A percentile compares a stretch with the other conserved stretches of the same genome.
Conservation (phyloP, 2,113 vertebrate species). For the Microcebus ravelobensis region DNA sequence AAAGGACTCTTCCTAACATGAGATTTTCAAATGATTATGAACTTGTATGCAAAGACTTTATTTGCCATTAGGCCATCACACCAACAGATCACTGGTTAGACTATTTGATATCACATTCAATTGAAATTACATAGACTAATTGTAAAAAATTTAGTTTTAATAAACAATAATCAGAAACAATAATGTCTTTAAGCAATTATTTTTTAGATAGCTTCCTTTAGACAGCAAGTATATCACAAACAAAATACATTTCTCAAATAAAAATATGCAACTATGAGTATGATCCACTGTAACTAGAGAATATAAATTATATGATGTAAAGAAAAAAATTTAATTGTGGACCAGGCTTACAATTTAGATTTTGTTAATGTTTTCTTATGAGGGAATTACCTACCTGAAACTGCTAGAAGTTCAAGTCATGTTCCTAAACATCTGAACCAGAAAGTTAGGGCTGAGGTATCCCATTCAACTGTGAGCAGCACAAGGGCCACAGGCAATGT, state of each 20-base stretch:
- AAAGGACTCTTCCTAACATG: slow-evolving; percentile 85
- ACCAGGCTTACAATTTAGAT: slow-evolving; percentile 39
- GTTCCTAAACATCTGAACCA: slow-evolving; percentile 42
- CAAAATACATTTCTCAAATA: slow-evolving; percentile 45
- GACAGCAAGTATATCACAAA: slow-evolving; percentile 55
- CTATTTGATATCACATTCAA: slow-evolving; percentile 52
- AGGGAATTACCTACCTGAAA: slow-evolving; percentile 67
- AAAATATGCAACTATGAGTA: slow-evolving; percentile 42
- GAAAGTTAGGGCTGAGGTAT: slow-evolving; percentile 11
- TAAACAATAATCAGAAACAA: slow-evolving; percentile 51
- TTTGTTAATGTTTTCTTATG: not conserved
- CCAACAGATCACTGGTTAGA: slow-evolving; percentile 77
- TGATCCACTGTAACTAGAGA: not conserved
- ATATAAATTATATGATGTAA: slow-evolving; percentile 15
- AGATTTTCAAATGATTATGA: slow-evolving; percentile 62
- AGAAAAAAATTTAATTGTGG: slow-evolving; percentile 27
- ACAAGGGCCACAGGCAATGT: not conserved
- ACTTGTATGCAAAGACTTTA: slow-evolving; percentile 66
- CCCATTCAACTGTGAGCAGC: not conserved
- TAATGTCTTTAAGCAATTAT: slow-evolving; percentile 12
- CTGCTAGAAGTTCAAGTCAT: slow-evolving; percentile 37
- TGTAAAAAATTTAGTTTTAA: slow-evolving; percentile 54
- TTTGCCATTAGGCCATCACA: slow-evolving; percentile 82
- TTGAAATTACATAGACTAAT: slow-evolving; percentile 56
- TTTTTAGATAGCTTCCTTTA: not conserved